These are phyloP conservation scores for Psophia crepitans DNA, from an alignment of 2,113 vertebrate species.

Conservation along the genomic window DNA sequence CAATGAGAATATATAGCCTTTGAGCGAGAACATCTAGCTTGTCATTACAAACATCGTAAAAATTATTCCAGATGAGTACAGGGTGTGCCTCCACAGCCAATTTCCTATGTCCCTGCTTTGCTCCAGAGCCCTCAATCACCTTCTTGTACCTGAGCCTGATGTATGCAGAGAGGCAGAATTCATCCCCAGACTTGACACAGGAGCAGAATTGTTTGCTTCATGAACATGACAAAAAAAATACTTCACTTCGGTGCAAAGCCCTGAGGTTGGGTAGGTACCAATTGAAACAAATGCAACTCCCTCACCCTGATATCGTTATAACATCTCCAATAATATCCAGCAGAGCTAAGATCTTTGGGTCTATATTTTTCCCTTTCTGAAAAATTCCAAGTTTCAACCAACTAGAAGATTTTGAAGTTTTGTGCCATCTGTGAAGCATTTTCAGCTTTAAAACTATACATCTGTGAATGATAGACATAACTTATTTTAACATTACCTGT, in stretches of 20 bases:
- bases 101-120: not conserved
- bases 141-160: too few relatives aligned
- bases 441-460: not conserved
- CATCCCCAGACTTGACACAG: not conserved
- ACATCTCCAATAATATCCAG: not conserved
- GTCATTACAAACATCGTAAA: not conserved
- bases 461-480: not conserved
- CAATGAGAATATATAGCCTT: not conserved
- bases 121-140: not conserved
- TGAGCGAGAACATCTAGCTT: not conserved
- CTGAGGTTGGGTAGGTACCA: not conserved
- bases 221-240: not conserved
- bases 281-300: not conserved
- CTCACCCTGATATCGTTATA: not conserved
- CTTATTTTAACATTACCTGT: not conserved
- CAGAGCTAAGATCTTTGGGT: not conserved
- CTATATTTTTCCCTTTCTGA: not conserved
- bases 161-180: too few relatives aligned
- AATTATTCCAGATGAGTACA: not conserved
- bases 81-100: not conserved
- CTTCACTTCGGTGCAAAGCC: not conserved
- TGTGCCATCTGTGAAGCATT: not conserved
- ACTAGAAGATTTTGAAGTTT: not conserved
- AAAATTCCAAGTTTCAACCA: not conserved
- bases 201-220: not conserved